Conservation (phyloP, 2,888 invertebrate species). For the Lamellibrachia columna region DNA sequence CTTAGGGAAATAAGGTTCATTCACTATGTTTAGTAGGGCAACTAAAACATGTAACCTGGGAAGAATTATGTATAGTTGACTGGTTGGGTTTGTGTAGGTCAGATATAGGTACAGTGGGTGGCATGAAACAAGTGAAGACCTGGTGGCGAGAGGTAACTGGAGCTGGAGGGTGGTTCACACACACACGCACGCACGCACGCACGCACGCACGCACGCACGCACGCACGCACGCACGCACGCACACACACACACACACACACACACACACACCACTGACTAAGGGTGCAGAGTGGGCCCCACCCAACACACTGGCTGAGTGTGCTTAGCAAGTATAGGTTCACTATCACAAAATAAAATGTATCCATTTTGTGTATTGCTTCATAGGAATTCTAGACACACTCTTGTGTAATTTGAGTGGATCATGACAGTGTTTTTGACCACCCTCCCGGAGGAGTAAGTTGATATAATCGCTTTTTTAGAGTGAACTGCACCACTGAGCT, state of each 20-base stretch:
- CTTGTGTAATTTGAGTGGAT: not conserved
- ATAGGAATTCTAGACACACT: not conserved
- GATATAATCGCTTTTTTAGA: not conserved
- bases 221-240: too few species aligned
- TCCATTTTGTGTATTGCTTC: not conserved
- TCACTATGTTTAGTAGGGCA: too few species aligned
- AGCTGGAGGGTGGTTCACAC: not conserved
- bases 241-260: too few species aligned
- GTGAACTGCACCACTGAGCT: not conserved
- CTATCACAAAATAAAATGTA: constrained; percentile 6
- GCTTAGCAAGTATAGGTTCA: not conserved
- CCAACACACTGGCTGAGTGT: not conserved
- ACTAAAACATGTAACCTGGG: too few species aligned
- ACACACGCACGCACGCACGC: too few species aligned
- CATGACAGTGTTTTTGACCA: too few species aligned
- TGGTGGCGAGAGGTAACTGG: not conserved
- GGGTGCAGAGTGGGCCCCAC: not conserved
- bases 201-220: too few species aligned
- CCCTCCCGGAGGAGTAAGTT: not conserved
- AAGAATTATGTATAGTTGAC: too few species aligned
- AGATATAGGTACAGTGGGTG: not conserved
- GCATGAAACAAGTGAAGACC: not conserved
- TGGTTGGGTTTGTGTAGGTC: not conserved
- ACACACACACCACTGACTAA: not conserved
- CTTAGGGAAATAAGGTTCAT: too few species aligned